A percentile compares a stretch with the other conserved stretches of the same genome.
Evolutionary conservation across 2,888 invertebrate species (phyloP).

Genomic region (Amphipoea oculea): DNA sequence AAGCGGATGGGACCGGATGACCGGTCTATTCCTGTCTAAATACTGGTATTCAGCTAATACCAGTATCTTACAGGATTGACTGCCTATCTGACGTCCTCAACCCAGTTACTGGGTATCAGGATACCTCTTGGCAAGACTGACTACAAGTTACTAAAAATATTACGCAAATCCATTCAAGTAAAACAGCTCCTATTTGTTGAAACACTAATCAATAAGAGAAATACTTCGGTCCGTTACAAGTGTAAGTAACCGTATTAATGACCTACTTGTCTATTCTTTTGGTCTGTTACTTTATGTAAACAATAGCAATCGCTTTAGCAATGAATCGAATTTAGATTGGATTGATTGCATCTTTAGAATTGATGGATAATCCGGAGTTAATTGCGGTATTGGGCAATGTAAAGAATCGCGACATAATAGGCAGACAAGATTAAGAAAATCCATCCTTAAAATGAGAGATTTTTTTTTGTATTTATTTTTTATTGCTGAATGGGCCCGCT

Average conservation of each 20-base stretch:
- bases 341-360: constrained; percentile 15
- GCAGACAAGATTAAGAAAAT: not conserved
- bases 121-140: not conserved
- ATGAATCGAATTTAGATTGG: constrained; percentile 40
- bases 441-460: not conserved
- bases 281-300: constrained; percentile 35
- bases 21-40: no score
- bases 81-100: not conserved
- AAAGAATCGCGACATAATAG: not conserved
- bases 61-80: no score
- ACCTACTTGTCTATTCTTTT: constrained; percentile 37
- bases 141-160: not conserved
- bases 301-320: constrained; percentile 41
- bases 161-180: constrained; percentile 18
- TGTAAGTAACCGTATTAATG: constrained; percentile 37
- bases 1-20: no score
- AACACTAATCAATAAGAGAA: constrained; percentile 30
- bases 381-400: not conserved
- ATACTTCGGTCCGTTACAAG: constrained; percentile 6
- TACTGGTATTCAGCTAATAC: no score
- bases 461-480: not conserved
- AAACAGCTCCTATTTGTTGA: constrained; percentile 7
- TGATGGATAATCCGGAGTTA: constrained; percentile 9
- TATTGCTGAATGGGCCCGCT: no score
- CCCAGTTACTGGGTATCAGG: not conserved